Evolutionary conservation across 1,140 invertebrate genomes (phyloP).

Genomic region (Panonychus citri): DNA sequence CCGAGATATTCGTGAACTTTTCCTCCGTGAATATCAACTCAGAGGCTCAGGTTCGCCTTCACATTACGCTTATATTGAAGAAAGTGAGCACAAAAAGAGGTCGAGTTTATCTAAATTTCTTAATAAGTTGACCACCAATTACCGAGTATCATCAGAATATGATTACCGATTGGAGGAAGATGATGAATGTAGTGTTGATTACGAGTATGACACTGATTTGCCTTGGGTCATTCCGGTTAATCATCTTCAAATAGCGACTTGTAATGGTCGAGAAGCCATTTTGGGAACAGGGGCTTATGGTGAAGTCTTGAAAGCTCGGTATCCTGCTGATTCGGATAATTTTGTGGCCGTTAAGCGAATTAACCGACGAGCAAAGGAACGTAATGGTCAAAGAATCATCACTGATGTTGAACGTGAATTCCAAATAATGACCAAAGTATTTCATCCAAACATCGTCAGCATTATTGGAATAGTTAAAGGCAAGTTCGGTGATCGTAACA

Average conservation of each 20-base stretch:
- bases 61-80: not conserved
- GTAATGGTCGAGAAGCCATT: constrained; percentile 18
- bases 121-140: too few relatives aligned
- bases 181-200: not conserved
- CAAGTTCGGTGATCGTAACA: not conserved
- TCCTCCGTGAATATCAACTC: not conserved
- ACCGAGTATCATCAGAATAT: too few relatives aligned
- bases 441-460: constrained; percentile 63
- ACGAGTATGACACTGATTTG: not conserved
- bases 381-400: constrained; percentile 1
- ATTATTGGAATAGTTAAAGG: constrained; percentile 49
- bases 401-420: constrained; percentile 36
- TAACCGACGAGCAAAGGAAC: constrained; percentile 21
- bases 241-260: not conserved
- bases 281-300: constrained; percentile 45
- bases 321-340: constrained; percentile 29
- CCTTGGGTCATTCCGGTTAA: not conserved
- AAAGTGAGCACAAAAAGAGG: not conserved
- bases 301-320: constrained; percentile 37
- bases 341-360: constrained; percentile 48
- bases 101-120: not conserved
- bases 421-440: constrained; percentile 47
- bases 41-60: not conserved
- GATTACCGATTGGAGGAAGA: not conserved
- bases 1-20: constrained; percentile 40